Evolutionary conservation across 2,888 invertebrate genomes (phyloP).

Genomic region (Acanthopleura granulata): DNA sequence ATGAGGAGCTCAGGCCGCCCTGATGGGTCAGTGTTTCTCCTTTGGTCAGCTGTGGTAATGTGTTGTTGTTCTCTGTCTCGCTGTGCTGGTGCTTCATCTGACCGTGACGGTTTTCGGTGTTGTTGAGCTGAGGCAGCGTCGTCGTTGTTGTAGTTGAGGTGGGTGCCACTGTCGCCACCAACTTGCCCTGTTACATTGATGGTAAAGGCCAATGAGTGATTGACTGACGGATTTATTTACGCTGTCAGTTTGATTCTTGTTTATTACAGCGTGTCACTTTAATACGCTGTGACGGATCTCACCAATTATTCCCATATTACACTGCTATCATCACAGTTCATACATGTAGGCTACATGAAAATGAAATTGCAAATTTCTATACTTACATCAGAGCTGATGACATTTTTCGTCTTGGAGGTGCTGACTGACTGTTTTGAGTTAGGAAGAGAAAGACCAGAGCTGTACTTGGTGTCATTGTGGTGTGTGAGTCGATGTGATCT

Average conservation of each 20-base stretch:
- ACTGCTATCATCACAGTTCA: too few species aligned
- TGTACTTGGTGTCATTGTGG: not conserved
- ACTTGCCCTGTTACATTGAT: slow-evolving; percentile 36
- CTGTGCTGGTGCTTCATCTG: slow-evolving; percentile 45
- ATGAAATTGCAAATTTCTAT: too few species aligned
- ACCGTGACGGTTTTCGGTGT: slow-evolving; percentile 41
- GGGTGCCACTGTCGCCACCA: slow-evolving; percentile 55
- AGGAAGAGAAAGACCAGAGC: not conserved
- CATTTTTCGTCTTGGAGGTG: not conserved
- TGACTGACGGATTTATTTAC: not conserved
- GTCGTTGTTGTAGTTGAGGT: slow-evolving; percentile 34
- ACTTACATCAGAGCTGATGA: slow-evolving; percentile 12
- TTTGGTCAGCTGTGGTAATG: slow-evolving; percentile 50
- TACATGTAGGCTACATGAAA: too few species aligned
- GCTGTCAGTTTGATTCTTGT: too few species aligned
- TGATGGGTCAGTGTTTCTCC: slow-evolving; percentile 23
- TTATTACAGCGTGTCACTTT: too few species aligned
- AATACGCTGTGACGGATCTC: too few species aligned
- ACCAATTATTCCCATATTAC: too few species aligned
- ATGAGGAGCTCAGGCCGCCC: not conserved
- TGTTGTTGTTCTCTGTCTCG: slow-evolving; percentile 34
- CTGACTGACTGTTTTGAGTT: not conserved
- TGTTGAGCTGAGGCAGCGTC: slow-evolving; percentile 53
- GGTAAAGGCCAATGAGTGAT: not conserved
- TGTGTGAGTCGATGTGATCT: not conserved